phyloP scores from a whole-genome alignment of 2,888 invertebrate genomes.

The Epinotia brunnichana region DNA sequence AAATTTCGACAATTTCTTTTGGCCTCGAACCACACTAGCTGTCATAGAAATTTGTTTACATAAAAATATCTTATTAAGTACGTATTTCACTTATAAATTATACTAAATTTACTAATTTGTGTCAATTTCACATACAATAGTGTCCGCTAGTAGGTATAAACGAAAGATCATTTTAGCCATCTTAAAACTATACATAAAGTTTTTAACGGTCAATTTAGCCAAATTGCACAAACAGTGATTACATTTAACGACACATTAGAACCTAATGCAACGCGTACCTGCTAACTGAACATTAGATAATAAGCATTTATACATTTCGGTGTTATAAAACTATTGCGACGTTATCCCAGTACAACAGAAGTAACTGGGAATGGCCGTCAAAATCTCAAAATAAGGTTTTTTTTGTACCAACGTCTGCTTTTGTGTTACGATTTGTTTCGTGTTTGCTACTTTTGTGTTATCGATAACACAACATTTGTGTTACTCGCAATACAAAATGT shows the following conservation, averaged over 20 bases:
- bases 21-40: background rate
- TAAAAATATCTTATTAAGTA: conserved; percentile 33
- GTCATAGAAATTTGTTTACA: conserved; percentile 16
- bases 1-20: background rate
- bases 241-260: background rate
- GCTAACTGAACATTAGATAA: background rate
- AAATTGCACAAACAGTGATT: background rate
- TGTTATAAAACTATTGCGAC: background rate
- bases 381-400: too few relatives aligned
- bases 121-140: conserved; percentile 24
- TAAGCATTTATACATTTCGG: background rate
- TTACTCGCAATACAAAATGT: too few relatives aligned
- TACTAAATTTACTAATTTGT: conserved; percentile 14
- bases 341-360: background rate
- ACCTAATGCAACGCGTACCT: background rate
- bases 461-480: too few relatives aligned
- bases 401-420: too few relatives aligned
- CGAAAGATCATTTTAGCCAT: conserved; percentile 15
- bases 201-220: background rate
- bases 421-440: too few relatives aligned
- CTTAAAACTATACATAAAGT: conserved; percentile 16
- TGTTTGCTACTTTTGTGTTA: too few relatives aligned
- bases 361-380: too few relatives aligned
- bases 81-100: conserved; percentile 14
- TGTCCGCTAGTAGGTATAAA: conserved; percentile 13